Base-by-base conservation (phyloP, 2,113 vertebrate species). In the Sapajus apella region DNA sequence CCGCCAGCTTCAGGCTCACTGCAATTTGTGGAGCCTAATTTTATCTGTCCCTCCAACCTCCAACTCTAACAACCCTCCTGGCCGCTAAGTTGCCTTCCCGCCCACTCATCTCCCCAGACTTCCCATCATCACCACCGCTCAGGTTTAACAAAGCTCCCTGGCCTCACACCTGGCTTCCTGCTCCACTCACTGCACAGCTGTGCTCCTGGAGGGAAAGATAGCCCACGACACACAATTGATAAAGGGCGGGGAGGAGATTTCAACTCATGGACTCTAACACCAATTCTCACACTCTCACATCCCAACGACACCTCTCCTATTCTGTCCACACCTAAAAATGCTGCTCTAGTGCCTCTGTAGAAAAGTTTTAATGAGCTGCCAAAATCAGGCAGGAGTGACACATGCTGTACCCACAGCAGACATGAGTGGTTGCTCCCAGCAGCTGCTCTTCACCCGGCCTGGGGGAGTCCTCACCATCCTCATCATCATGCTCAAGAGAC, bases 101-200 rank as follows among this genome's bases (percentile, higher is more conserved):
- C n/a, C 35, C 1, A 3, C 27, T 56, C 40, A 4, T 79, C 30
- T n/a, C 64, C 6, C 4, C 66, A 73, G n/a, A 66, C 16, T 87
- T 12, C 3, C 2, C 8, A 5, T 35, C 20, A 55, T 37, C 16
- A 8, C 20, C 0, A 0, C 52, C 9, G 61, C 37, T 66, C 14
- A 32, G 56, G 37, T 21, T 40, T 35, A 35, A 37, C 32, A 25
- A 4, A 56, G 40, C 40, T 45, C 35, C 9, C 27, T 3, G 23
- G 66, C 68, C 43, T 61, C 3, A 4, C 18, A 20, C 52, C 35
- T 80, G 50, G 13, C 14, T 68, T 13, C 16, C 45, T 21, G 12
- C 56, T 16, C 58, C 30, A 70, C 7, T 14, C 10, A 18, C 32
- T 30, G 79, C 5, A 8, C 43, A 3, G 21, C 3, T n/a, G 50